Percentiles rank a stretch among this genome's conserved stretches.
Conservation (phyloP, 2,888 invertebrate genomes). For the Hermodice carunculata region DNA sequence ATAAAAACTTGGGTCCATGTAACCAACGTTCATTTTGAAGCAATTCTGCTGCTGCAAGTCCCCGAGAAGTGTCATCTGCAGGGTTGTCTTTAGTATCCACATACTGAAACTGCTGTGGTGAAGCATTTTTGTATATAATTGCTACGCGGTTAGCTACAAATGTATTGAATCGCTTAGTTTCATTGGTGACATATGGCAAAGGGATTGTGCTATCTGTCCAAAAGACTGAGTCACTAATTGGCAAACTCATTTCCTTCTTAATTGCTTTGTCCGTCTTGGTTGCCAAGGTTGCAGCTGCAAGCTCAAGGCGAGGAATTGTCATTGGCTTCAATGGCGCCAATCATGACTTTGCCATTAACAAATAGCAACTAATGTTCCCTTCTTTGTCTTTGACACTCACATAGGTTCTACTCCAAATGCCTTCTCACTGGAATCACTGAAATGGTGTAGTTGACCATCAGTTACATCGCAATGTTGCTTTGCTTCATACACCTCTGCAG, state of each 20-base stretch:
- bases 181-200: not conserved
- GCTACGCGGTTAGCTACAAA: conserved; percentile 1
- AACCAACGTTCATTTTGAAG: not conserved
- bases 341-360: conserved; percentile 1
- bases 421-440: not conserved
- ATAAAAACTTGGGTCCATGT: conserved; percentile 2
- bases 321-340: not conserved
- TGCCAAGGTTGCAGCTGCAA: not conserved
- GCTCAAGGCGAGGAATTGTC: not conserved
- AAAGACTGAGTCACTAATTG: not conserved
- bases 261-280: not conserved
- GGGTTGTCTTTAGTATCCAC: not conserved
- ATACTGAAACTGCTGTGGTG: not conserved
- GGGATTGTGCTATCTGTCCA: not conserved
- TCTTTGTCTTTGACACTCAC: not conserved
- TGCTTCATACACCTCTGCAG: not conserved
- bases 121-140: not conserved
- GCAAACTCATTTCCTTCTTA: not conserved
- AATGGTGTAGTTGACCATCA: not conserved
- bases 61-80: not conserved
- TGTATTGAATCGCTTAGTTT: not conserved
- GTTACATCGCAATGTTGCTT: not conserved
- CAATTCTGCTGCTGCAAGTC: not conserved
- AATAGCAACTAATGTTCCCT: not conserved
- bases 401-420: not conserved